Evolutionary conservation across 92 coral and sea anemone genomes (phyloP), one percentile per base, ranked within the genome.

Genomic region (Epizoanthus stellaris): DNA sequence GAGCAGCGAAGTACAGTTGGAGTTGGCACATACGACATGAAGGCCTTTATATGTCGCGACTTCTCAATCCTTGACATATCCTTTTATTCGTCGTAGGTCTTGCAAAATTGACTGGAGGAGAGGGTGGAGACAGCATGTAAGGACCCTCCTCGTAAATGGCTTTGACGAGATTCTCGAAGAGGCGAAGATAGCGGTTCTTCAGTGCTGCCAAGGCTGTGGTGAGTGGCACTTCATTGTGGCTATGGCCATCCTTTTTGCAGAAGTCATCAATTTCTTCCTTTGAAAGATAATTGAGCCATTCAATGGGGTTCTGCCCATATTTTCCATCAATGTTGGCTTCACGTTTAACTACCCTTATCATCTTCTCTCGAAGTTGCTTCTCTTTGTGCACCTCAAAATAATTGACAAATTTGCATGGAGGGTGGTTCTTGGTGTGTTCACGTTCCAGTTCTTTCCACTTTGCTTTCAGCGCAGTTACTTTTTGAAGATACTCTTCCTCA

Each of bases 381-480:
- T 87, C 82, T 54, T 87, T 87, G 87, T 87, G 79, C 57, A 40
- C 80, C 82, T 40, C 82, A 75, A 87, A 87, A 82, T 81, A 81
- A 4, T 73, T 38, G 30, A 82, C 87, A 67, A 87, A 87, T 63
- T 82, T 87, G 82, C 54, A 34, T 39, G 90, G 87, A 30, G 88
- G 85, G 80, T 13, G 82, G 73, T 87, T 87, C n/a, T 73, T 73
- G 53, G 90, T 87, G 30, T 73, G 45, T 6, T 68, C 65, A 69
- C 21, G 14, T 42, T 80, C 82, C 38, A 80, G 81, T 67, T 49
- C 81, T 71, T 73, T 25, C 90, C 86, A 87, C 86, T 74, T 82
- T 54, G 68, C 38, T 68, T 87, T 82, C 30, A 87, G 80, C 19
- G 15, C 75, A 47, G 36, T 25, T 1, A 81, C 87, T 63, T 81